Evolutionary conservation across 1,140 invertebrate species (phyloP).

Genomic region (Vollenhovia emeryi): DNA sequence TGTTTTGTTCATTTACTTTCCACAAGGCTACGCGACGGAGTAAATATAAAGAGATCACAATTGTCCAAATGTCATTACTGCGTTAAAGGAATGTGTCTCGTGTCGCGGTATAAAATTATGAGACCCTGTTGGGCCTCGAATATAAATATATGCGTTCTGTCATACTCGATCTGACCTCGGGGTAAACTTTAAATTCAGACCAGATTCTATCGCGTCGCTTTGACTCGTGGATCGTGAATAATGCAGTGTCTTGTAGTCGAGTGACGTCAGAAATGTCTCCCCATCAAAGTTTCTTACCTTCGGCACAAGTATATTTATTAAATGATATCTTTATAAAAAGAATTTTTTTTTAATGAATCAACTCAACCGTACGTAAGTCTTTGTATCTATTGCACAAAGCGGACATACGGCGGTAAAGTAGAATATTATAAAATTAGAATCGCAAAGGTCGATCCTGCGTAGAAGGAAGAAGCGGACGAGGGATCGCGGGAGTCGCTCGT

Average conservation of each 20-base stretch:
- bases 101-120: background rate
- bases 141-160: constrained; percentile 28
- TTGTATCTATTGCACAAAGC: background rate
- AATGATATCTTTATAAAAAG: background rate
- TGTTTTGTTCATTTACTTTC: background rate
- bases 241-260: constrained; percentile 2
- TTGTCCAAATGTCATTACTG: background rate
- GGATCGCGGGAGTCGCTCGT: background rate
- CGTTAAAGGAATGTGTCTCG: no score
- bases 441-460: background rate
- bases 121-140: background rate
- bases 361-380: background rate
- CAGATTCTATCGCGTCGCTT: constrained; percentile 33
- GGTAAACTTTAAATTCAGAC: constrained; percentile 25
- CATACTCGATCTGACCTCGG: constrained; percentile 13
- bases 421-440: background rate
- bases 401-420: background rate
- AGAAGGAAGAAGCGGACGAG: background rate
- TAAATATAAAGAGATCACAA: background rate
- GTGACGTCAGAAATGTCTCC: constrained; percentile 34
- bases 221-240: constrained; percentile 42
- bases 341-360: background rate
- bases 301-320: background rate
- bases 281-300: background rate
- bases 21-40: background rate